These are phyloP conservation scores for Latrodectus hesperus DNA, from an alignment of 2,888 invertebrate species.

Conservation along the genomic window DNA sequence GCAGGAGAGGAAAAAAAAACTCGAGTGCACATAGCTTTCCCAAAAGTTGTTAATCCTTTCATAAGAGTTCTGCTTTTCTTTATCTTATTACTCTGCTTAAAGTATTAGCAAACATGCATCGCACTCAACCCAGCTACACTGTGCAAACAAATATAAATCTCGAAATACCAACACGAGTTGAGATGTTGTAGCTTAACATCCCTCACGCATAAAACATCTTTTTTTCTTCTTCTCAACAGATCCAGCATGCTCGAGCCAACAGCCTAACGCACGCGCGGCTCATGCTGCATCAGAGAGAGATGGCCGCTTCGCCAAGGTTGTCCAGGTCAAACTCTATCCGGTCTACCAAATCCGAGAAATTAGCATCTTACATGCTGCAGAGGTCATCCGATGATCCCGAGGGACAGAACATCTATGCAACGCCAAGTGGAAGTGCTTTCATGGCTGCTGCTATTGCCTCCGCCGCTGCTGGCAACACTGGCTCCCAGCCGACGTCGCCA, in stretches of 20 bases:
- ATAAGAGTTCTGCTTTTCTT: too few species aligned
- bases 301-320: slow-evolving; percentile 78
- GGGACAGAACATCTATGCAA: slow-evolving; percentile 42
- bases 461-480: slow-evolving; percentile 75
- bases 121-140: too few species aligned
- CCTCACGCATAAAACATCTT: neutral
- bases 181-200: too few species aligned
- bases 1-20: too few species aligned
- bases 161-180: too few species aligned
- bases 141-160: too few species aligned
- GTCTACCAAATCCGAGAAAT: slow-evolving; percentile 95
- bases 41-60: too few species aligned
- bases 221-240: slow-evolving; percentile 78
- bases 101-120: too few species aligned
- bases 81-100: too few species aligned
- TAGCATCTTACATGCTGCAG: slow-evolving; percentile 93
- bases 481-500: slow-evolving; percentile 85
- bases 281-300: slow-evolving; percentile 79
- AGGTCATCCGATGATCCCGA: slow-evolving; percentile 82
- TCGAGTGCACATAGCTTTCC: too few species aligned
- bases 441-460: slow-evolving; percentile 52
- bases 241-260: slow-evolving; percentile 82
- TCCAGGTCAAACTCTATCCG: slow-evolving; percentile 95
- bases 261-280: slow-evolving; percentile 84
- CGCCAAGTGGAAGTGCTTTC: slow-evolving; percentile 52